A percentile compares a stretch with the other conserved stretches of the same genome.
Conservation (phyloP, 2,797 vertebrate species). For the Anas capensis region DNA sequence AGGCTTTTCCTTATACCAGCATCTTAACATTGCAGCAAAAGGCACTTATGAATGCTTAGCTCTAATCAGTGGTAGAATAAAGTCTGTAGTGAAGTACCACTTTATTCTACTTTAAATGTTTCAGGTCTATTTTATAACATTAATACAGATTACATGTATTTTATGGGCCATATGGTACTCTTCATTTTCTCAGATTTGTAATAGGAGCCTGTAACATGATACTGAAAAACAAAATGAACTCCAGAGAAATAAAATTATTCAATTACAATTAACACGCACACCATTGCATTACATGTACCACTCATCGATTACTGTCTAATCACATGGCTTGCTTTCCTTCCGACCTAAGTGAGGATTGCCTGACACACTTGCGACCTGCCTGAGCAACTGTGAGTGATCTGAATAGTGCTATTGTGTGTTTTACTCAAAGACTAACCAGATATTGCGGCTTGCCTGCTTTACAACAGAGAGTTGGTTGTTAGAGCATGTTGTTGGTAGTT, state of each 20-base stretch:
- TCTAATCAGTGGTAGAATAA: neutral
- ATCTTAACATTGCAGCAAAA: neutral
- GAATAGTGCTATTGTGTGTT: neutral
- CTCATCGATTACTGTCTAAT: neutral
- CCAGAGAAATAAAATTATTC: neutral
- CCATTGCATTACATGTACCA: neutral
- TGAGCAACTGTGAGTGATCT: neutral
- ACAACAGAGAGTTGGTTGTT: neutral
- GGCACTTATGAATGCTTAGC: neutral
- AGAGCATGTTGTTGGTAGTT: neutral
- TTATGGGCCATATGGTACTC: constrained; percentile 17
- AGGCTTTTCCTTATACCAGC: neutral
- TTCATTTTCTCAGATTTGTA: neutral
- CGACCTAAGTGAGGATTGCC: neutral
- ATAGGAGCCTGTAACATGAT: neutral
- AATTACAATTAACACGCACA: rapidly evolving
- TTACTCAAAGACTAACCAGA: neutral
- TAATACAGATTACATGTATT: constrained; percentile 4
- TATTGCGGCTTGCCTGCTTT: neutral
- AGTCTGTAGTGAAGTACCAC: neutral
- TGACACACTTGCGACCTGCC: neutral
- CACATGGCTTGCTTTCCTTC: neutral
- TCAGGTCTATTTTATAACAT: constrained; percentile 12
- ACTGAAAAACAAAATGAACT: neutral
- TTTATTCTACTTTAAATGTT: neutral